phyloP scores from a whole-genome alignment of 2,113 vertebrate genomes.

The Apeltes quadracus region DNA sequence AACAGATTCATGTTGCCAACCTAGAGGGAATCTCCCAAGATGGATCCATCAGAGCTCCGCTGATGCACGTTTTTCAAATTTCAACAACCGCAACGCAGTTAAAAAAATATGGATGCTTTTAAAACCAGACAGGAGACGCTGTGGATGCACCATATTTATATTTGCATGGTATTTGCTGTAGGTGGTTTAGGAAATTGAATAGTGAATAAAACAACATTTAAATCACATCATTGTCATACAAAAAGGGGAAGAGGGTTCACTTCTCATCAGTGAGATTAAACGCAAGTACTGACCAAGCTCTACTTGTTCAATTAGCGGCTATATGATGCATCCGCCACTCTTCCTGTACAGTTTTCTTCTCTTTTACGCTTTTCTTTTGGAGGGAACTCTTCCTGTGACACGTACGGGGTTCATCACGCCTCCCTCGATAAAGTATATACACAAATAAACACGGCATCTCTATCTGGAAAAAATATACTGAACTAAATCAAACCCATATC shows the following conservation, averaged over 20 bases:
- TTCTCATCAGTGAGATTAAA: background rate
- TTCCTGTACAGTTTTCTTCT: constrained; percentile 53
- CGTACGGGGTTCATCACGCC: constrained; percentile 62
- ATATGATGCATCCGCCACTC: constrained; percentile 39
- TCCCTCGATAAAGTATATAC: constrained; percentile 55
- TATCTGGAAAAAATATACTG: constrained; percentile 36
- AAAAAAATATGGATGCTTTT: constrained; percentile 31
- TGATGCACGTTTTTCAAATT: constrained; percentile 38
- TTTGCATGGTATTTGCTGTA: constrained; percentile 5
- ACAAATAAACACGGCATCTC: constrained; percentile 63
- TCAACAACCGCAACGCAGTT: constrained; percentile 37
- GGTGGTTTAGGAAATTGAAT: background rate
- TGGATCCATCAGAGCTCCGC: constrained; percentile 28
- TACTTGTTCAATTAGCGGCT: constrained; percentile 7
- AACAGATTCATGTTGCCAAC: constrained; percentile 45
- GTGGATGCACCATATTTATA: constrained; percentile 35
- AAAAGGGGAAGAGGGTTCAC: background rate
- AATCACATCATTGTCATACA: constrained; percentile 7
- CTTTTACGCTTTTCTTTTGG: constrained; percentile 68
- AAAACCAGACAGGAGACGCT: constrained; percentile 51
- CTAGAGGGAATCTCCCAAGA: constrained; percentile 35
- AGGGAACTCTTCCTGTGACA: constrained; percentile 69
- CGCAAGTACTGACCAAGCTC: background rate
- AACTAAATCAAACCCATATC: constrained; percentile 49
- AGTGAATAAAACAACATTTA: background rate